Evolutionary conservation across 2,888 invertebrate species (phyloP), one percentile per base, ranked within the genome.

Genomic region (Quadroppia sp.): DNA sequence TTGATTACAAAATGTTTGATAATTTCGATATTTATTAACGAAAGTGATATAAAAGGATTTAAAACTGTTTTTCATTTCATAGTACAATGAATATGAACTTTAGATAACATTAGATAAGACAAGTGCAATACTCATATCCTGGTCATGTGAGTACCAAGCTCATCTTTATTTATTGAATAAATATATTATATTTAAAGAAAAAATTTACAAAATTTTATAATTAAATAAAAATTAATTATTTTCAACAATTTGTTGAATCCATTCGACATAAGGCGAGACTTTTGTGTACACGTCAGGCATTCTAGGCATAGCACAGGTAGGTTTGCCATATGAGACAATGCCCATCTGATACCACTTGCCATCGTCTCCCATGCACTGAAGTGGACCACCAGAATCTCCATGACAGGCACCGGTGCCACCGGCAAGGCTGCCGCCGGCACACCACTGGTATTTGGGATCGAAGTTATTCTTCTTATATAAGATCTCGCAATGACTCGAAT

Each of bases 381-480:
- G 53, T 2, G 72, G 72, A 25, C 72, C 48, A 17, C 72, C 72
- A 4, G 72, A 72, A 36, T 72, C 72, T 7, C 72, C 72, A 4
- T 7, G 2, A 40, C 73, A 73, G 78, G 7, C 82, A 79, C 76
- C 81, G 80, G 70, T n/a, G 30, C 45, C 61, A 7, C 36, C 36
- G 9, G 36, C 4, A 9, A 2, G 2, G 15, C 1, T 4, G 17
- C 23, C 56, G 17, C 53, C 72, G 23, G 17, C 45, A 17, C 72
- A 72, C 2, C 69, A 4, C 2, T 72, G 6, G 6, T 36, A 9
- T 36, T 4, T 36, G 36, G 36, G 9, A 9, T 9, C 9, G 9
- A 7, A 36, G 36, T n/a, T n/a, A n/a, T n/a, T n/a, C n/a, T 36
- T 7, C 6, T 36, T 9, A 9, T 36, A 9, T 7, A 36, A n/a